These are phyloP conservation scores for Steinernema khuongi DNA, from an alignment of 1,140 invertebrate species.

Conservation along the genomic window DNA sequence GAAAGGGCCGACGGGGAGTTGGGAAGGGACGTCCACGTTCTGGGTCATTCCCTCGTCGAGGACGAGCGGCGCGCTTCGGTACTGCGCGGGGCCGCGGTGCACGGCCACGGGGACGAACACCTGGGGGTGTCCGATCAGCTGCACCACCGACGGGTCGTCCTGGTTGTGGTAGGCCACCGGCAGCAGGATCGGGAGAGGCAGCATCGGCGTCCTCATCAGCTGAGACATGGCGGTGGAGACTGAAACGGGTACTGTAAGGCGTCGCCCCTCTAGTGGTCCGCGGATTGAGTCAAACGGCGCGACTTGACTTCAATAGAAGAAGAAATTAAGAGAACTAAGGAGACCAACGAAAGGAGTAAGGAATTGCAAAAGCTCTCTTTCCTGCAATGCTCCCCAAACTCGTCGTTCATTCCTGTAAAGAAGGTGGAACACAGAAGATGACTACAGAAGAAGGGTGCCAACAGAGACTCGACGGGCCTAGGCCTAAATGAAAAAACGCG, in stretches of 20 bases:
- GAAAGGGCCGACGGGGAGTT: background rate
- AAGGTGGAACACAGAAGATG: too few species aligned
- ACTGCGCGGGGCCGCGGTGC: conserved; percentile 18
- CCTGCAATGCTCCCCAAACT: too few species aligned
- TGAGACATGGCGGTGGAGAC: background rate
- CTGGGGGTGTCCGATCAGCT: conserved; percentile 14
- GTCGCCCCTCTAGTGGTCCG: background rate
- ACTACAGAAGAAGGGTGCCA: too few species aligned
- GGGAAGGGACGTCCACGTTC: background rate
- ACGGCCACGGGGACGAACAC: conserved; percentile 3
- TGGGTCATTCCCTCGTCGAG: background rate
- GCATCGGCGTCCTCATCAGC: background rate
- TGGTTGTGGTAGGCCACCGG: conserved; percentile 29
- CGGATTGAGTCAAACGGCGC: too few species aligned
- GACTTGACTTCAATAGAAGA: too few species aligned
- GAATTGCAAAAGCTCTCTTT: too few species aligned
- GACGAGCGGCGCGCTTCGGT: conserved; percentile 14
- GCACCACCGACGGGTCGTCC: background rate
- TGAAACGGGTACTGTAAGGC: conserved; percentile 19
- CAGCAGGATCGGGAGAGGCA: conserved; percentile 22
- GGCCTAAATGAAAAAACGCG: too few species aligned
- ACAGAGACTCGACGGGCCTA: too few species aligned
- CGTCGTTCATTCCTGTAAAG: too few species aligned
- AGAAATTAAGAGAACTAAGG: too few species aligned
- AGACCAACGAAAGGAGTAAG: too few species aligned